These are phyloP conservation scores for Drosophila lutescens DNA, from an alignment of 2,888 invertebrate genomes.

Conservation along the genomic window DNA sequence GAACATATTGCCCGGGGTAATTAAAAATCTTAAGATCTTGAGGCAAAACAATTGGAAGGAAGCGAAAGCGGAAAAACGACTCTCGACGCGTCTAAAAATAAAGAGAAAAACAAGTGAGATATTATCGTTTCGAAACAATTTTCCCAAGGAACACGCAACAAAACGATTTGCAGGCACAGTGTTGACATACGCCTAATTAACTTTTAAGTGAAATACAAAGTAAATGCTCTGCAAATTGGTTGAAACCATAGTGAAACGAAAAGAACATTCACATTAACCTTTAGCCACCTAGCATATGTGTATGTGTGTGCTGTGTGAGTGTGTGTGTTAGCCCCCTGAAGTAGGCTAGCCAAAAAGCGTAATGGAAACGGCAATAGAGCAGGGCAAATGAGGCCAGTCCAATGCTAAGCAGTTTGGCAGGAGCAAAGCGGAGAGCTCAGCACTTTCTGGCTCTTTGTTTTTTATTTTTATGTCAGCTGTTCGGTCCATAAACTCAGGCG, in stretches of 20 bases:
- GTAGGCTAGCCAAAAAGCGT: constrained; percentile 14
- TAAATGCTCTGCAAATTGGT: constrained; percentile 30
- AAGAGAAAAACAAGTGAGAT: constrained; percentile 27
- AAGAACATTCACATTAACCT: constrained; percentile 36
- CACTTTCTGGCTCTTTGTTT: constrained; percentile 41
- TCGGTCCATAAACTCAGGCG: constrained; percentile 32
- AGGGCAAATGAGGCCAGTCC: constrained; percentile 23
- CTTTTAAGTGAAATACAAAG: constrained; percentile 68
- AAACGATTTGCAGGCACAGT: constrained; percentile 31
- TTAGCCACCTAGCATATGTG: not conserved
- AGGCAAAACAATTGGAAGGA: constrained; percentile 22
- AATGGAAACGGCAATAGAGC: constrained; percentile 15
- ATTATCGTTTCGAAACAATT: constrained; percentile 6
- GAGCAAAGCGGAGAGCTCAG: constrained; percentile 11
- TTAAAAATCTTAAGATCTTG: constrained; percentile 17
- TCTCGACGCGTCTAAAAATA: constrained; percentile 4
- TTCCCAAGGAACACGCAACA: constrained; percentile 19
- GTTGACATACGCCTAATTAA: constrained; percentile 63
- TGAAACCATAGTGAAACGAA: constrained; percentile 1
- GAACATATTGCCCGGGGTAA: constrained; percentile 35
- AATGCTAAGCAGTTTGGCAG: constrained; percentile 38
- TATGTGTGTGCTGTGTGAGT: not conserved
- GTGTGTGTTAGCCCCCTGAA: not conserved
- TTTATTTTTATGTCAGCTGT: constrained; percentile 35
- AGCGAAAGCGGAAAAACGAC: constrained; percentile 20